Base-by-base conservation (phyloP, 2,888 invertebrate species). In the Athalia circularis region DNA sequence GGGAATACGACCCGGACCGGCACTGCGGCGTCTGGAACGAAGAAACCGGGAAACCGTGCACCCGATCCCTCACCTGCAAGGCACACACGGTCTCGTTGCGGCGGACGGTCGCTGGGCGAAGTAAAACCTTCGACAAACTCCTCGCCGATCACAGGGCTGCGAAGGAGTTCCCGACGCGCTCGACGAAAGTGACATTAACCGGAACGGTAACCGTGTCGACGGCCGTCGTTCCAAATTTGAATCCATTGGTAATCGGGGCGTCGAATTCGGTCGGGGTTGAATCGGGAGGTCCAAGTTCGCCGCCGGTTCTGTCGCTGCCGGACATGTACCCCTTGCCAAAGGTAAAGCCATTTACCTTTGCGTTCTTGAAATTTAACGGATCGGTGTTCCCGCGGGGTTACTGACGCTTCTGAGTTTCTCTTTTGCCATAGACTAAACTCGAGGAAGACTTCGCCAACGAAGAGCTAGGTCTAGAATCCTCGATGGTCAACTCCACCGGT, bases 1-100 rank as follows among this genome's bases (percentile, higher is more conserved):
- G 95, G 80, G 95, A 95, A 87, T 96, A 95, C 90, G 95, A 96
- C 89, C 94, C 96, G 15, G 95, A 96, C 88, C 94, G 95, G 83
- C 96, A 96, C 88, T 96, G 96, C 89, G 97, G 96, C 3, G 96
- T 96, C 13, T 90, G 93, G 83, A 94, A 93, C 77, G 93, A 92
- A 2, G 95, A 95, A 82, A 94, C 93, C 81, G 92, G 92, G 4
- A 94, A 94, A 85, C 95, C 95, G 0, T 96, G 96, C 89, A 95
- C 96, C 74, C 92, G 96, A 80, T 96, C 96, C 29, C 92, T 96
- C 78, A 96, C 96, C 64, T 94, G 94, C 85, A 94, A 94, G 86
- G 93, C 93, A 57, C 94, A 94, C 88, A 94, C 95, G 29, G 91
- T 95, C 83, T 94, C 95, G 61, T 88, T 95, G 82, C 91, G 95